Evolutionary conservation across 2,113 vertebrate species (phyloP).

Genomic region (Nipponia nippon): DNA sequence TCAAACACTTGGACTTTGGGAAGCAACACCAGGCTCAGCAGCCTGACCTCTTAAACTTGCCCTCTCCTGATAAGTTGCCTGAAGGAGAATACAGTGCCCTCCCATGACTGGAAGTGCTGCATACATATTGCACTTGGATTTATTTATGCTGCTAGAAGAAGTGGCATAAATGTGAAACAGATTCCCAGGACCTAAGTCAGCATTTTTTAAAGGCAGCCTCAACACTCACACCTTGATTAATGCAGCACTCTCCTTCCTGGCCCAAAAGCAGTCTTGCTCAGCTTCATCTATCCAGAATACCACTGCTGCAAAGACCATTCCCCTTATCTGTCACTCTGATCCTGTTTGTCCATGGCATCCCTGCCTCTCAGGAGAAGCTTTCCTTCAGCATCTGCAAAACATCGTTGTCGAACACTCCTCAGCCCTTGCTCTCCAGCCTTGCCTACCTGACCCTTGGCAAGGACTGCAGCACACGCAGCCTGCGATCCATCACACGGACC

Average conservation of each 20-base stretch:
- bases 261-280: not conserved
- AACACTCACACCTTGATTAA: conserved; percentile 33
- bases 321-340: not conserved
- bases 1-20: not conserved
- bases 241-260: not conserved
- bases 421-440: not conserved
- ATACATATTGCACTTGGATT: not conserved
- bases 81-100: not conserved
- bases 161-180: not conserved
- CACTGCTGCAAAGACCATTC: not conserved
- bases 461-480: not conserved
- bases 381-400: not conserved
- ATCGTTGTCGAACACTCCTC: accelerated
- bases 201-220: conserved; percentile 24
- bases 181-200: conserved; percentile 8
- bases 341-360: accelerated
- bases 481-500: accelerated
- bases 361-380: not conserved
- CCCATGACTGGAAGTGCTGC: accelerated
- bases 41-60: not conserved
- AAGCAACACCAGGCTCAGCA: not conserved
- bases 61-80: not conserved
- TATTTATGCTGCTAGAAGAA: not conserved
- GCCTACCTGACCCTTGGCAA: not conserved
- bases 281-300: not conserved